Percentiles rank a stretch among this genome's conserved stretches.
Evolutionary conservation across 1,140 invertebrate genomes (phyloP).

Genomic region (Melitaea cinxia): DNA sequence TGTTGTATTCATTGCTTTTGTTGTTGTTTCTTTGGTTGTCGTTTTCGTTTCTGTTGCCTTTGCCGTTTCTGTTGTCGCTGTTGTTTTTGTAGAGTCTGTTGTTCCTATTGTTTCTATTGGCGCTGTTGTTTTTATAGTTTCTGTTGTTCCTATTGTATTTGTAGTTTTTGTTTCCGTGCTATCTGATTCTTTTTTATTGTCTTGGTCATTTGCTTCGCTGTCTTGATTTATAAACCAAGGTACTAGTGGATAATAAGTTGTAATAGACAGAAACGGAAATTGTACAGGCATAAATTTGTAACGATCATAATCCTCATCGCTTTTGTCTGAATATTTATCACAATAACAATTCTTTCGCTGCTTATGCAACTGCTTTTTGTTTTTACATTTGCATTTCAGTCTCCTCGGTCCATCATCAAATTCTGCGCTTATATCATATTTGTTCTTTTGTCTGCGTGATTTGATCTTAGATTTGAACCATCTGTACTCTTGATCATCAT

Average conservation of each 20-base stretch:
- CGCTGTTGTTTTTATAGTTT: background rate
- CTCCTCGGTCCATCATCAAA: conserved; percentile 2
- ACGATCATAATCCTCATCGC: background rate
- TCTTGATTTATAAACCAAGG: conserved; percentile 6
- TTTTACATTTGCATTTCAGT: conserved; percentile 25
- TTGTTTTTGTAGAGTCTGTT: background rate
- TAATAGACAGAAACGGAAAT: too few relatives aligned
- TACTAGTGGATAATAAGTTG: background rate
- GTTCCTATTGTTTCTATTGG: conserved; percentile 1
- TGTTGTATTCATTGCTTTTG: background rate
- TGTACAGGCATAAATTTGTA: background rate
- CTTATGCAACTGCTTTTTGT: background rate
- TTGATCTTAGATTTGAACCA: background rate
- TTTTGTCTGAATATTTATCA: background rate
- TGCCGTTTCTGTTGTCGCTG: background rate
- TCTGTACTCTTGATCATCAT: conserved; percentile 12
- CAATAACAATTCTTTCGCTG: conserved; percentile 3
- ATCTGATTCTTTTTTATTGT: background rate
- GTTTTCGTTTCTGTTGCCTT: background rate
- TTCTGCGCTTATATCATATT: conserved; percentile 7
- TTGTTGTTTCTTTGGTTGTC: background rate
- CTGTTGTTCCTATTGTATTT: background rate
- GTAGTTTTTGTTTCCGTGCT: background rate
- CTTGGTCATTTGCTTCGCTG: background rate
- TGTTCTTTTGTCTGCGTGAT: background rate